Conservation (phyloP, 2,113 vertebrate genomes). For the Actenoides lindsayi region DNA sequence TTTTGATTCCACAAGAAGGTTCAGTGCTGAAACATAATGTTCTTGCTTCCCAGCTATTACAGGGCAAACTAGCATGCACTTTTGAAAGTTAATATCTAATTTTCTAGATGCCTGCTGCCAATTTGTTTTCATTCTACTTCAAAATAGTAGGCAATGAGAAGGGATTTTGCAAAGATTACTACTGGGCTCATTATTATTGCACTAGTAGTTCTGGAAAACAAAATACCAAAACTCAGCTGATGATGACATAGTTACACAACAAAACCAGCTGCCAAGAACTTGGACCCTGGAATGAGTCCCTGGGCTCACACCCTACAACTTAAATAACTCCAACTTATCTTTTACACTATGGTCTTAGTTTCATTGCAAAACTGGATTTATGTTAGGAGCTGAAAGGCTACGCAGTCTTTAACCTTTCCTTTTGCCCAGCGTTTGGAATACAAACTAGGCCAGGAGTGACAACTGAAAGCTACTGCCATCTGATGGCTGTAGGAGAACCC, state of each 20-base stretch:
- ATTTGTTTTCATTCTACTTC: constrained; percentile 61
- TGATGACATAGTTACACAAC: constrained; percentile 40
- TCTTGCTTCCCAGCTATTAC: constrained; percentile 60
- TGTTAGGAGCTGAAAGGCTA: background rate
- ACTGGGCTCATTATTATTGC: constrained; percentile 39
- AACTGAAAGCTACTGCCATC: constrained; percentile 12
- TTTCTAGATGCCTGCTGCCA: constrained; percentile 59
- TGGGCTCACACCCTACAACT: background rate
- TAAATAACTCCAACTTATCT: background rate
- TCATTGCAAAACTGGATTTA: background rate
- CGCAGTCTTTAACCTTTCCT: background rate
- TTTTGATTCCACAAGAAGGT: constrained; percentile 54
- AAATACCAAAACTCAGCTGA: constrained; percentile 62
- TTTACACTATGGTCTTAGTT: background rate
- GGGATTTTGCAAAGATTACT: constrained; percentile 57
- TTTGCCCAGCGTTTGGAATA: background rate
- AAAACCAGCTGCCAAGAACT: background rate
- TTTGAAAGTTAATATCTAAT: constrained; percentile 64
- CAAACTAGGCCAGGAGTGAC: background rate
- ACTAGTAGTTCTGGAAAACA: constrained; percentile 55
- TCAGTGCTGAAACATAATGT: constrained; percentile 56
- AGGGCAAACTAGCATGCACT: constrained; percentile 47
- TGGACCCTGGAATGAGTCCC: background rate
- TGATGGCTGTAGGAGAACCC: background rate
- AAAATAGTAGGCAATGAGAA: constrained; percentile 21